Evolutionary conservation across 92 coral and sea anemone genomes (phyloP).

Genomic region (Palythoa grandiflora): DNA sequence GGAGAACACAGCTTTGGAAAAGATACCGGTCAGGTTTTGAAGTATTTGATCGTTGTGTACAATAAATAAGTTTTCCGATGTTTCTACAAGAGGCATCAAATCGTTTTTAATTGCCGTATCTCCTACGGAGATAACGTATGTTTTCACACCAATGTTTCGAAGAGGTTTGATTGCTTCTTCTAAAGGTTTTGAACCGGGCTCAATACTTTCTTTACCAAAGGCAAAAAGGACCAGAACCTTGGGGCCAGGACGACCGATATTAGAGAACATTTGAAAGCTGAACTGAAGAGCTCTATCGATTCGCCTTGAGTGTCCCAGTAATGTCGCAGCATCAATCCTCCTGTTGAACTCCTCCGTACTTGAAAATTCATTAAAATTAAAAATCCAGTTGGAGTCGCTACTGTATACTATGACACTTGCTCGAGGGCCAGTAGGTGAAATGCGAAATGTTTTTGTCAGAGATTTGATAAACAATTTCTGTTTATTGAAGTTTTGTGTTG

Average conservation of each 20-base stretch:
- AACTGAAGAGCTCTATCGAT: slow-evolving; percentile 88
- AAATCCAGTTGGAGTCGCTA: slow-evolving; percentile 72
- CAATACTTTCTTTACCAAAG: slow-evolving; percentile 82
- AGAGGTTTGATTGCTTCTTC: slow-evolving; percentile 62
- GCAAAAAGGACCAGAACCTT: slow-evolving; percentile 86
- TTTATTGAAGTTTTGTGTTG: slow-evolving; percentile 69
- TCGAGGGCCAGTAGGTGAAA: slow-evolving; percentile 82
- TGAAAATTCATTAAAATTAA: slow-evolving; percentile 66
- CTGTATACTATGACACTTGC: slow-evolving; percentile 85
- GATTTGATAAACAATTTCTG: slow-evolving; percentile 85
- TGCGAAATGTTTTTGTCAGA: slow-evolving; percentile 70
- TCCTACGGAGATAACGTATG: slow-evolving; percentile 75
- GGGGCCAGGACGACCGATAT: slow-evolving; percentile 88
- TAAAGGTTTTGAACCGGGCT: slow-evolving; percentile 77
- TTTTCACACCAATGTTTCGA: slow-evolving; percentile 63
- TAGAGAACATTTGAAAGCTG: slow-evolving; percentile 69
- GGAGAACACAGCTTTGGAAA: slow-evolving; percentile 69
- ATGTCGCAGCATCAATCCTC: slow-evolving; percentile 71
- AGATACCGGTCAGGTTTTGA: slow-evolving; percentile 51
- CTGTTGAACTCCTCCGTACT: slow-evolving; percentile 67
- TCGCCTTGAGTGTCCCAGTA: slow-evolving; percentile 77
- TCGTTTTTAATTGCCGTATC: slow-evolving; percentile 47
- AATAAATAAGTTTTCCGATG: slow-evolving; percentile 60
- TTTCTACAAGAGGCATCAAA: slow-evolving; percentile 60
- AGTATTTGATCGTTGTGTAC: slow-evolving; percentile 54